Evolutionary conservation across 2,888 invertebrate species (phyloP).

Genomic region (Achlya flavicornis): DNA sequence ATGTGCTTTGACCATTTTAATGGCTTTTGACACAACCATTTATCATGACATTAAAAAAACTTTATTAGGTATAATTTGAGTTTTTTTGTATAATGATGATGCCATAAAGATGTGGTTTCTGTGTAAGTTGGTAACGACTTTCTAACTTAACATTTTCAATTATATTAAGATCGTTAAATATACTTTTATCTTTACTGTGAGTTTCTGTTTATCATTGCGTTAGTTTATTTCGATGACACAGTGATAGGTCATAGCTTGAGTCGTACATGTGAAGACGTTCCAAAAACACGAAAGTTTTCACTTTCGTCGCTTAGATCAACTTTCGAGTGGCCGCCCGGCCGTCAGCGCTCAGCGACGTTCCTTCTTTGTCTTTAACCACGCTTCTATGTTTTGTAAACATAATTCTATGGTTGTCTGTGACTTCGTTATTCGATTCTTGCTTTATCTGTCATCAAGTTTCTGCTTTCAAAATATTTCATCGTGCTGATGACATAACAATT

Average conservation of each 20-base stretch:
- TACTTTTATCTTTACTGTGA: constrained; percentile 27
- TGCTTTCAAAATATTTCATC: constrained; percentile 36
- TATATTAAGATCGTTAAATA: constrained; percentile 22
- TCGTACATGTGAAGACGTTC: constrained; percentile 51
- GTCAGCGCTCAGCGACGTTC: constrained; percentile 23
- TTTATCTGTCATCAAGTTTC: constrained; percentile 28
- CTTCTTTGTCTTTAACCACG: constrained; percentile 51
- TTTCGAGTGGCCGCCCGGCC: constrained; percentile 57
- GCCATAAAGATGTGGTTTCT: not conserved
- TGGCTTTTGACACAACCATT: too few species aligned
- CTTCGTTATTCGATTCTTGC: constrained; percentile 35
- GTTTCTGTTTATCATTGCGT: constrained; percentile 21
- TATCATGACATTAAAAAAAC: too few species aligned
- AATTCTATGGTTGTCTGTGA: constrained; percentile 30
- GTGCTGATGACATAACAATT: constrained; percentile 29
- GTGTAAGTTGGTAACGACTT: constrained; percentile 27
- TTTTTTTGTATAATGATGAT: not conserved
- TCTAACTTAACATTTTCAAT: constrained; percentile 28
- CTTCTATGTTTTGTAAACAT: constrained; percentile 60
- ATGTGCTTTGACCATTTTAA: too few species aligned
- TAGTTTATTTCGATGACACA: constrained; percentile 54
- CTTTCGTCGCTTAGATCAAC: constrained; percentile 69
- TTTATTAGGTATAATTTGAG: too few species aligned
- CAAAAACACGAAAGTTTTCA: constrained; percentile 65
- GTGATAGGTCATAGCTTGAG: constrained; percentile 31